Evolutionary conservation across 2,888 invertebrate species (phyloP), one percentile per base, ranked within the genome.

Genomic region (Drosophila tanythrix): DNA sequence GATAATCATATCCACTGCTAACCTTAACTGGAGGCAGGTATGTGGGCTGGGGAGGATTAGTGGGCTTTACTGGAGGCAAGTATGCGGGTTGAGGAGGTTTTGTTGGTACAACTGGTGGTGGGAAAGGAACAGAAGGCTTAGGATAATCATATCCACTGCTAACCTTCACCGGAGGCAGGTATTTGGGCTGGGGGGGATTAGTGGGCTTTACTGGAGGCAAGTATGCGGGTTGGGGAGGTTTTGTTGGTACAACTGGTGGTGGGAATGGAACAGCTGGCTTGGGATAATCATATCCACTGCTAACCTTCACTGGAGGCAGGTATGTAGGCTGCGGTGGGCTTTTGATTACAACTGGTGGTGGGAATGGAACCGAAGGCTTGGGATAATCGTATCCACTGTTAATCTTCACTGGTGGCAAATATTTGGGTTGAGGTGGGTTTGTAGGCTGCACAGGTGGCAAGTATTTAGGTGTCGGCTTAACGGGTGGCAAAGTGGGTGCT

Each of bases 211-310:
- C 65, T 61, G 79, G 69, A 5, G 75, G 70, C 57, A 71, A 31
- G 21, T 35, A 63, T 2, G 43, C 36, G 0, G 76, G 68, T 21
- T 70, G 71, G 8, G 79, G 81, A 38, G 88, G 84, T 31, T 68
- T 75, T 46, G 40, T 61, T 21, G 84, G 80, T 13, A 33, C 33
- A n/a, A 64, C 71, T 21, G 74, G 77, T 7, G 79, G 70, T 21
- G 74, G 70, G 29, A 82, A 80, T 8, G 81, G 78, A 72, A 75
- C 56, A 2, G 27, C 52, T 8, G 89, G 88, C 55, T 84, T 82
- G 10, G 90, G 89, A 33, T 90, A 89, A 10, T 74, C 66, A 11
- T 90, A 89, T 1, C 90, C 91, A 13, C 73, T 76, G 15, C 36
- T 74, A 33, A 11, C 33, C 61, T 73, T 76, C 1, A 67, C 58